Base-by-base conservation (phyloP, 2,888 invertebrate genomes). In the Hecatera dysodea region DNA sequence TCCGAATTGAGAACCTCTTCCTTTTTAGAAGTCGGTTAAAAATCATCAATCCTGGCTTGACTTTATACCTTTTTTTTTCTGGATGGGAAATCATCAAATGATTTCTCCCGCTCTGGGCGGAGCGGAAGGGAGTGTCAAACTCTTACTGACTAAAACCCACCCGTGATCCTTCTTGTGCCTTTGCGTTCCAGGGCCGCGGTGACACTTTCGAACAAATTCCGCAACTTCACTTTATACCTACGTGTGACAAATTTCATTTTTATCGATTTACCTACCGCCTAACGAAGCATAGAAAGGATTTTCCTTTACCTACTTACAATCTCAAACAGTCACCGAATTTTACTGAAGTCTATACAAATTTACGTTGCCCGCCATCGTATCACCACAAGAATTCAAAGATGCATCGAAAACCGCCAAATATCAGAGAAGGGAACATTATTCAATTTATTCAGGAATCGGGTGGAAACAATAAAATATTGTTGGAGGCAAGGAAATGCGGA, bases 361-460 rank as follows among this genome's bases (percentile, higher is more conserved):
- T 12, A 71, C 9, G 2, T 48, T 39, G 2, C 7, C 12, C 17
- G 42, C 24, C 33, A 1, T 3, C 15, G n/a, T 46, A 62, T 42
- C 50, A 46, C 61, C 64, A 59, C 39, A 63, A 61, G 27, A 70
- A 78, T 72, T 67, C 29, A 65, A 36, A 59, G 55, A 48, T 2
- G 8, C 36, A n/a, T 65, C 22, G 17, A 42, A n/a, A 12, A 57
- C 55, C 52, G 39, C 33, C 33, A 22, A 53, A 68, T 62, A 55
- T 64, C 27, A 24, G 7, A 19, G 15, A 3, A 5, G 27, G 1
- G 29, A 65, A 36, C 12, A 81, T 83, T 75, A 83, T 81, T 83
- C 68, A 82, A 82, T 75, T 80, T 74, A 67, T 53, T 50, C 22
- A 27, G 22, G 29, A 52, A 50, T 56, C 29, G 42, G 1, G n/a